Base-by-base conservation (phyloP, 1,140 invertebrate species). In the Portunus trituberculatus region DNA sequence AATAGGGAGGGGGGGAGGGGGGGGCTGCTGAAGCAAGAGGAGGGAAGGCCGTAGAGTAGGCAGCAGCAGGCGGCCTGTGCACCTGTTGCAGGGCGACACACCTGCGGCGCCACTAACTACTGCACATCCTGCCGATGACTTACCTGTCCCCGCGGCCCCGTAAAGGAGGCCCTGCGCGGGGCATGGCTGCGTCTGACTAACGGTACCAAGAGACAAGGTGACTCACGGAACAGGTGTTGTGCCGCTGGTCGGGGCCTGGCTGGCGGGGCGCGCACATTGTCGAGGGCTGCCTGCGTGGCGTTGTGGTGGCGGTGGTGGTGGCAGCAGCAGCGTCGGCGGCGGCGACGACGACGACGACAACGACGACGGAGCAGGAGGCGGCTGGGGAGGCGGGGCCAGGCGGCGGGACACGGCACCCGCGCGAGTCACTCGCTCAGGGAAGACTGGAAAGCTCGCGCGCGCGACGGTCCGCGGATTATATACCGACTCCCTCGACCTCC, bases 381-480 rank as follows among this genome's bases (percentile, higher is more conserved):
- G 86, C 4, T 14, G 20, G 7, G 45, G 86, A 88, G 86, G 45
- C 31, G 86, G 86, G 86, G 86, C 32, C 31, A 3, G 29, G 86
- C 20, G 14, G 31, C 45, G 86, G 86, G 86, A 89, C 20, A 29
- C 87, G 46, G 39, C 29, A 89, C 32, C 46, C 92, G 92, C 48
- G 28, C 92, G 83, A 46, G 48, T 93, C 92, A 93, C 92, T 59
- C 82, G 92, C 45, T 87, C 92, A 93, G 92, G 84, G 28, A 4
- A 87, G 92, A 93, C 92, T 93, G 92, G 92, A 93, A 93, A 93
- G 92, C 92, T 93, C 92, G 92, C 92, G 92, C 92, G 92, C 92
- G 92, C 29, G 92, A 93, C 82, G 83, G 84, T 84, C 92, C 28
- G 67, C 48, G 31, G 25, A 20, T 93, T 93, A 87, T 93, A 93